A percentile compares a stretch with the other conserved stretches of the same genome.
Conservation (phyloP, 2,113 vertebrate genomes). For the Leucoraja erinaceus region DNA sequence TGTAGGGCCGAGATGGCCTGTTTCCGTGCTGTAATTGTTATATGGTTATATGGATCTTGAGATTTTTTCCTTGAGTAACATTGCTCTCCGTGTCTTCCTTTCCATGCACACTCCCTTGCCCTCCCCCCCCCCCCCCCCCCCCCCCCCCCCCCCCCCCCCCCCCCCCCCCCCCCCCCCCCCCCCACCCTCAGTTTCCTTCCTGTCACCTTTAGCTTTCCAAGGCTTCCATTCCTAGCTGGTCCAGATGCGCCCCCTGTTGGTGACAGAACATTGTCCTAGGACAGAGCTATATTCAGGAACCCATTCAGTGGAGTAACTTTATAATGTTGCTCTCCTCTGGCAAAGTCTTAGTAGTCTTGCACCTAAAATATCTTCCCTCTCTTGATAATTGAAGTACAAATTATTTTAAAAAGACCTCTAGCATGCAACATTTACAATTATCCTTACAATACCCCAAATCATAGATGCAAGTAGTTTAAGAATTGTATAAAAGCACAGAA, state of each 20-base stretch:
- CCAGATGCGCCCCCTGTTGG: not conserved
- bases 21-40: too few species aligned
- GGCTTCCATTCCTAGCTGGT: not conserved
- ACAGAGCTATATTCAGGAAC: not conserved
- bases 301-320: not conserved
- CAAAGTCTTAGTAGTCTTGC: not conserved
- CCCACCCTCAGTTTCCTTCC: too few species aligned
- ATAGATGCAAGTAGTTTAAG: not conserved
- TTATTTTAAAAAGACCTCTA: not conserved
- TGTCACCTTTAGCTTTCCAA: not conserved
- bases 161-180: too few species aligned
- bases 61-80: not conserved
- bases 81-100: not conserved
- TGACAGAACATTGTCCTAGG: not conserved
- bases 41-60: not conserved
- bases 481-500: not conserved
- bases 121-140: too few species aligned
- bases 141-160: too few species aligned
- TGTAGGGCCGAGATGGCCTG: too few species aligned
- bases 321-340: not conserved
- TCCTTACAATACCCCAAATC: not conserved
- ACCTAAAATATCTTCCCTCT: not conserved
- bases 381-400: not conserved
- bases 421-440: not conserved
- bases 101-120: not conserved